Evolutionary conservation across 35 echinoderm and acorn worm species (phyloP), one percentile per base, ranked within the genome.

Genomic region (Hemicentrotus pulcherrimus): DNA sequence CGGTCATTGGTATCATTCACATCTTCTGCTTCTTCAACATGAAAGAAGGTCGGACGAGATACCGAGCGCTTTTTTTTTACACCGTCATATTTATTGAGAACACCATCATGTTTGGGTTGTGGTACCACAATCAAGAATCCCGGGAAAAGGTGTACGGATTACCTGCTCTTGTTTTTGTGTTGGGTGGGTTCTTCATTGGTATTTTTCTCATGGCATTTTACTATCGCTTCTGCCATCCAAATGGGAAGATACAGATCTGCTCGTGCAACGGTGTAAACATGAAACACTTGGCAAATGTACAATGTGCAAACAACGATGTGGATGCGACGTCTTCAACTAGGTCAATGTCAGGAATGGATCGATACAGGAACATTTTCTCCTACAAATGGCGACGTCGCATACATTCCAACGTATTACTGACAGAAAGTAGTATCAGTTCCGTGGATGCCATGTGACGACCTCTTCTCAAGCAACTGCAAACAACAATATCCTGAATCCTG

Each of bases 21-120:
- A n/a, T n/a, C n/a, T n/a, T n/a, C n/a, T n/a, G n/a, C n/a, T n/a
- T 97, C 94, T 99, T 99, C 87, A 99, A 99, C 88, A 96, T 99
- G 96, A 99, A 99, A 86, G 98, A 97, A 47, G 98, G 98, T 15
- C 86, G 86, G 15, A 97, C 98, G 6, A 86, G 97, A 32, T 99
- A 96, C 71, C 31, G 97, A 32, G 96, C 96, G 0, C 2, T 93
- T 6, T 32, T 95, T 31, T 99, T 97, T 78, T 99, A 99, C 61
- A n/a, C 50, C 4, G 46, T 99, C 13, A 94, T 96, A 18, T 97
- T 99, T 35, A 41, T 99, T 7, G 98, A 98, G 91, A 99, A 99
- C 89, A 96, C 97, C 13, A 47, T 97, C 18, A 95, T 99, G 94
- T 96, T 99, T 96, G 95, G 88, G 0, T 47, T 99, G 61, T 99